Base-by-base conservation (phyloP, 2,113 vertebrate genomes). In the Herpetotheres cachinnans region DNA sequence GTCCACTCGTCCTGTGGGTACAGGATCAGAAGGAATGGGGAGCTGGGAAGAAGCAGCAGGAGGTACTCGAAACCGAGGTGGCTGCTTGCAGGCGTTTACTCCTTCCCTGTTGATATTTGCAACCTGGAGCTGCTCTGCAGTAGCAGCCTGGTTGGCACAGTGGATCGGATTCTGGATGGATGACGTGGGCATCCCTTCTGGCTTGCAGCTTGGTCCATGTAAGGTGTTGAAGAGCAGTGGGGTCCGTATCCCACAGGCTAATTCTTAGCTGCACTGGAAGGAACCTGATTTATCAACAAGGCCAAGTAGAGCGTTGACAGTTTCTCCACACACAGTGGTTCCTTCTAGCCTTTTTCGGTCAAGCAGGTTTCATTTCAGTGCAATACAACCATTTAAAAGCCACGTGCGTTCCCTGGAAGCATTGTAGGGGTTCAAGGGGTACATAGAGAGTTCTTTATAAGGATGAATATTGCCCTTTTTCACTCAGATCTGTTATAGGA, bases 121-220 rank as follows among this genome's bases (percentile, higher is more conserved):
- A 72, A 20, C 27, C 54, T 34, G 52, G 32, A 62, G 47, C 46
- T 29, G 20, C 34, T 54, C 72, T 42, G 49, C 44, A 42, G 25
- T 14, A 76, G 42, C 56, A 70, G 70, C 46, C 18, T 54, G 50
- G 59, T 6, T 82, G 52, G 40, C 32, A 21, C 16, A 49, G 40
- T 36, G 77, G 46, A 9, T 61, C 4, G 1, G 17, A 22, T 15
- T 54, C 50, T 20, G 44, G 44, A 20, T 32, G 55, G 50, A 47
- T 11, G 47, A 6, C 61, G 5, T 1, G 10, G 21, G 14, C 59
- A 36, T 26, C 59, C 36, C 72, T 54, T 8, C 44, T 85, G 50
- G n/a, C 38, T 47, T 19, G 26, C 7, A 52, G 30, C 25, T 61
- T 34, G 38, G 42, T 32, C 42, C 0, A 0, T 25, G 52, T 11